Evolutionary conservation across 2,888 invertebrate species (phyloP).

Genomic region (Trimorus sp.): DNA sequence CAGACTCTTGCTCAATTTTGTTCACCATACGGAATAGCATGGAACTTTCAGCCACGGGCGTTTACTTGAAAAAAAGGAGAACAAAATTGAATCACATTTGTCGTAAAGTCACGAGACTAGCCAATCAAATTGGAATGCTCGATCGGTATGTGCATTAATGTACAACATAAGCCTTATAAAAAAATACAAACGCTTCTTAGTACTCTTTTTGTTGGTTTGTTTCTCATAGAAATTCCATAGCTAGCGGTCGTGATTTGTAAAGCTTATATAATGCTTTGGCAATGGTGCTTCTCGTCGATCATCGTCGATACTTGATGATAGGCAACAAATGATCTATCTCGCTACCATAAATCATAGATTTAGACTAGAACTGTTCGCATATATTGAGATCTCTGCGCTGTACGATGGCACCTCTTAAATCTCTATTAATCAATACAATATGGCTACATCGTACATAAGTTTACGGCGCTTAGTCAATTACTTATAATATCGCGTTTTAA

Average conservation of each 20-base stretch:
- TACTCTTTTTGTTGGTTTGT: constrained; percentile 3
- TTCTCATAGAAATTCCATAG: constrained; percentile 61
- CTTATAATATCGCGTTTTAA: constrained; percentile 71
- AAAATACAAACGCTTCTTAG: constrained; percentile 59
- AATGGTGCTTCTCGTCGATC: constrained; percentile 59
- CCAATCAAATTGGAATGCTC: constrained; percentile 56
- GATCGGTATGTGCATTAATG: constrained; percentile 53
- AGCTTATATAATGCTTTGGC: constrained; percentile 55
- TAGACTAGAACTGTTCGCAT: constrained; percentile 73
- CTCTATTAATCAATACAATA: constrained; percentile 73
- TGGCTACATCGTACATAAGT: constrained; percentile 72
- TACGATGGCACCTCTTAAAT: constrained; percentile 72
- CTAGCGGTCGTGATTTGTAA: constrained; percentile 38
- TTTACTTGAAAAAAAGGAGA: not conserved
- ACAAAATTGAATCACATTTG: constrained; percentile 40
- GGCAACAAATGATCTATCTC: constrained; percentile 60
- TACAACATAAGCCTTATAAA: constrained; percentile 64
- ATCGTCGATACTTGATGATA: constrained; percentile 56
- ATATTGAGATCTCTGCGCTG: constrained; percentile 75
- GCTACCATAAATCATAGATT: constrained; percentile 69
- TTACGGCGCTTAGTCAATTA: constrained; percentile 73
- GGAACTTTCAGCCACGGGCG: too few relatives aligned
- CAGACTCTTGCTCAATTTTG: too few relatives aligned
- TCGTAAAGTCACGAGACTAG: constrained; percentile 33
- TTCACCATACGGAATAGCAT: not conserved